Conservation (phyloP, 1,140 invertebrate species). For the Ganaspis sp. region DNA sequence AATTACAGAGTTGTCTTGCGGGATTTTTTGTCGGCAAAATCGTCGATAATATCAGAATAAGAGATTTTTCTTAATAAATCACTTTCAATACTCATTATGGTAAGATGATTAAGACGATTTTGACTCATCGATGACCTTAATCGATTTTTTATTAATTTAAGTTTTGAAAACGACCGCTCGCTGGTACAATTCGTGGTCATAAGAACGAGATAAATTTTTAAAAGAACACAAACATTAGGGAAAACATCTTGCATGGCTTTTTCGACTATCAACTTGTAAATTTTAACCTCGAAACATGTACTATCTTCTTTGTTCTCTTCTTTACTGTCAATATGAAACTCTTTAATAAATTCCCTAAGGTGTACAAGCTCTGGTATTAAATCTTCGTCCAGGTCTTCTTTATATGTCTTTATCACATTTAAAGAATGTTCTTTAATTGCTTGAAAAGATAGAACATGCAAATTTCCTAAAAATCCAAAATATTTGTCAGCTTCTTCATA, state of each 20-base stretch:
- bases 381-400: constrained; percentile 42
- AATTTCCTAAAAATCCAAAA: constrained; percentile 40
- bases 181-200: constrained; percentile 36
- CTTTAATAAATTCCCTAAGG: constrained; percentile 33
- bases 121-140: constrained; percentile 33
- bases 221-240: constrained; percentile 37
- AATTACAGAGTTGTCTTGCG: neutral
- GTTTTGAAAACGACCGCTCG: constrained; percentile 39
- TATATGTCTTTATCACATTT: constrained; percentile 31
- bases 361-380: constrained; percentile 36
- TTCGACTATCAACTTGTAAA: constrained; percentile 40
- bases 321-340: constrained; percentile 2
- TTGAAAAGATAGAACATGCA: constrained; percentile 1
- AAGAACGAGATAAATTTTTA: constrained; percentile 37
- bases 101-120: constrained; percentile 13
- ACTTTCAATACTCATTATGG: constrained; percentile 2
- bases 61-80: constrained; percentile 24
- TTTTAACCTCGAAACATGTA: constrained; percentile 28
- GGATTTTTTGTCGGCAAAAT: constrained; percentile 31
- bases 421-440: constrained; percentile 32
- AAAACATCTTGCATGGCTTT: constrained; percentile 39
- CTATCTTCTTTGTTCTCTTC: constrained; percentile 5
- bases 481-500: constrained; percentile 36
- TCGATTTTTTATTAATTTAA: constrained; percentile 40
- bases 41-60: constrained; percentile 36